Conservation (phyloP, 2,113 vertebrate species). For the Neodontobutis hainanensis region DNA sequence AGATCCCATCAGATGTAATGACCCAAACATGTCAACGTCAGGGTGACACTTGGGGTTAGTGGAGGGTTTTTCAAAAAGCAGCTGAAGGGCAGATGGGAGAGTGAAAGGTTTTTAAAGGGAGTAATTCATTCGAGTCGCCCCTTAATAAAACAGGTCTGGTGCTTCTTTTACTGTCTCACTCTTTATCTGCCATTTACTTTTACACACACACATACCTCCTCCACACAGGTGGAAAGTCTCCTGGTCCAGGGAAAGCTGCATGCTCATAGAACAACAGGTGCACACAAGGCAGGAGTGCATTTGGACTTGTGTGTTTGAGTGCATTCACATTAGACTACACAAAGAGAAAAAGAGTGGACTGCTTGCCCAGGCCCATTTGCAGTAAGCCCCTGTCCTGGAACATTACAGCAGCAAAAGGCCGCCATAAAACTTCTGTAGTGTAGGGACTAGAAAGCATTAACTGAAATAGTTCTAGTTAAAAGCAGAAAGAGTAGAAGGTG, state of each 20-base stretch:
- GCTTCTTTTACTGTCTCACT: slow-evolving; percentile 37
- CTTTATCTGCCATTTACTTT: slow-evolving; percentile 22
- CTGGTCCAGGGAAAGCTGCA: slow-evolving; percentile 46
- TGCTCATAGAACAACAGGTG: slow-evolving; percentile 67
- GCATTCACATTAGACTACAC: slow-evolving; percentile 11
- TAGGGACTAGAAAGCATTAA: too few species aligned
- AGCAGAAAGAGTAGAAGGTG: too few species aligned
- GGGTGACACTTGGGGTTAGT: slow-evolving; percentile 45
- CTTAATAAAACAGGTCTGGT: slow-evolving; percentile 27
- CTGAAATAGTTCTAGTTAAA: too few species aligned
- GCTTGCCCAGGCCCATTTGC: slow-evolving; percentile 17
- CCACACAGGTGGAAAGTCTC: slow-evolving; percentile 57
- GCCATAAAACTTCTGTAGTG: too few species aligned
- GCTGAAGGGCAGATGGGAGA: slow-evolving; percentile 33
- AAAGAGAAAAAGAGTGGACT: slow-evolving; percentile 19
- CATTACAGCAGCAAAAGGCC: too few species aligned
- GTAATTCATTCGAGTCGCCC: slow-evolving; percentile 37
- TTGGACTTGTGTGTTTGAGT: slow-evolving; percentile 15
- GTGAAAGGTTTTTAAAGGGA: slow-evolving; percentile 42
- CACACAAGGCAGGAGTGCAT: slow-evolving; percentile 58
- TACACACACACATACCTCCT: slow-evolving; percentile 35
- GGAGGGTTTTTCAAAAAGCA: slow-evolving; percentile 32
- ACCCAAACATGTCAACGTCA: slow-evolving; percentile 79
- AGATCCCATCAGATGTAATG: slow-evolving; percentile 85
- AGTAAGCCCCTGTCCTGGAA: too few species aligned